These are phyloP conservation scores for Motacilla alba DNA, from an alignment of 2,113 vertebrate genomes.

Conservation along the genomic window DNA sequence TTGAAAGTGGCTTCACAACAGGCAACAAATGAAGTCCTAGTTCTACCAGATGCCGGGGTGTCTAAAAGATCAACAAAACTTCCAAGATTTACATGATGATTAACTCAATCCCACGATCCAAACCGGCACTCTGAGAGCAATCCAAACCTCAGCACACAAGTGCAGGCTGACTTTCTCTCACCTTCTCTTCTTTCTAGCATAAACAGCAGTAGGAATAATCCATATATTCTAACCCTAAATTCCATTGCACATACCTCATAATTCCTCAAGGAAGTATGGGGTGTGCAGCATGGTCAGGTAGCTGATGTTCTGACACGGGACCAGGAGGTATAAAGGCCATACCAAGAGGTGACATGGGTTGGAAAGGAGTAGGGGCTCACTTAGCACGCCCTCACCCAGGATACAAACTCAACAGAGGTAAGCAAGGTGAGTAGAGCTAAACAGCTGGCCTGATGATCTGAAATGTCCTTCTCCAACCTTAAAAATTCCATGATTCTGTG, in stretches of 20 bases:
- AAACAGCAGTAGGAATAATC: neutral
- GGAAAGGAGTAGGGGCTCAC: neutral
- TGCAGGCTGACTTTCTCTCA: neutral
- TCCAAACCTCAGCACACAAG: neutral
- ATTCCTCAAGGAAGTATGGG: neutral
- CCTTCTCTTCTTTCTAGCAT: neutral
- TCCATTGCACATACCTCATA: neutral
- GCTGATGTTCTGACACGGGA: fast-evolving
- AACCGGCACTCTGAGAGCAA: neutral
- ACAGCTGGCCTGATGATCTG: neutral
- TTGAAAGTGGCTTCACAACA: neutral
- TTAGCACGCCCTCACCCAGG: neutral
- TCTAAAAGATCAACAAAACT: neutral
- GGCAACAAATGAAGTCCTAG: neutral
- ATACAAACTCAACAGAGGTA: neutral
- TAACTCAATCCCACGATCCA: neutral
- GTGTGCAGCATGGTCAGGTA: neutral
- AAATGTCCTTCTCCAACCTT: neutral
- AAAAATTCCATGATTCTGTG: neutral
- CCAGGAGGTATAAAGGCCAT: neutral
- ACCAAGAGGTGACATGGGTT: neutral
- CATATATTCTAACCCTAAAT: neutral
- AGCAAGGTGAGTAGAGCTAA: neutral
- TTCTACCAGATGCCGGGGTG: neutral
- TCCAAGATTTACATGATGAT: neutral